phyloP scores from a whole-genome alignment of 2,797 vertebrate genomes.

The Helarctos malayanus region DNA sequence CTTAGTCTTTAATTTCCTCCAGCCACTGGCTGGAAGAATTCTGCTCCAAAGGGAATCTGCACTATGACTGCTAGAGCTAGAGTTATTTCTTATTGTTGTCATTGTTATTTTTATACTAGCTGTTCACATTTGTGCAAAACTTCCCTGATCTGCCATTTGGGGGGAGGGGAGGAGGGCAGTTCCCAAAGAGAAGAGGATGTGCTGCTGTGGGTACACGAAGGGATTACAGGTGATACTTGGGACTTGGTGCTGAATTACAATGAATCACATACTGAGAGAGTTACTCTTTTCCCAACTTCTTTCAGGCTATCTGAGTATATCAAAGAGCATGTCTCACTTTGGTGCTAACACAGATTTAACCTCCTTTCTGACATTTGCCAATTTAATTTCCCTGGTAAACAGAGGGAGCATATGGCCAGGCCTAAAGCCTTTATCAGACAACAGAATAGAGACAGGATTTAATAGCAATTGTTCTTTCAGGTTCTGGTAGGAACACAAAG shows the following conservation, averaged over 20 bases:
- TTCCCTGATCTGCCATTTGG: neutral
- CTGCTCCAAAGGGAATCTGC: slow-evolving; percentile 20
- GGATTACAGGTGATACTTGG: neutral
- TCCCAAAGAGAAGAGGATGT: neutral
- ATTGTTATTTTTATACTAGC: slow-evolving; percentile 18
- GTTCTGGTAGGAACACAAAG: neutral
- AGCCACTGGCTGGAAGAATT: slow-evolving; percentile 23
- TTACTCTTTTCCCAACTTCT: slow-evolving; percentile 26
- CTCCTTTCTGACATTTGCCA: slow-evolving; percentile 12
- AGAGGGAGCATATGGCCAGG: slow-evolving; percentile 16
- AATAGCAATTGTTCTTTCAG: slow-evolving; percentile 42
- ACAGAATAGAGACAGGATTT: slow-evolving; percentile 41
- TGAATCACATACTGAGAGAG: neutral
- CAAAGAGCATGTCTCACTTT: neutral
- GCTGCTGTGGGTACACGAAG: neutral
- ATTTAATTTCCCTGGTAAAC: slow-evolving; percentile 58
- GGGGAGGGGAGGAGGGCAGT: too few species aligned
- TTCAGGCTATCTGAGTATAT: neutral
- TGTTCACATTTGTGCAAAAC: slow-evolving; percentile 45
- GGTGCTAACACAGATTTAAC: slow-evolving; percentile 25
- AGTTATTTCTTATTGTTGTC: neutral
- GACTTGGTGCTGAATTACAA: neutral
- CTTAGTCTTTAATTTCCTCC: slow-evolving; percentile 44
- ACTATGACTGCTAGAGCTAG: neutral
- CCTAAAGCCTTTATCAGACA: slow-evolving; percentile 21